Evolutionary conservation across 2,113 vertebrate genomes (phyloP).

Genomic region (Dolichotis patagonum): DNA sequence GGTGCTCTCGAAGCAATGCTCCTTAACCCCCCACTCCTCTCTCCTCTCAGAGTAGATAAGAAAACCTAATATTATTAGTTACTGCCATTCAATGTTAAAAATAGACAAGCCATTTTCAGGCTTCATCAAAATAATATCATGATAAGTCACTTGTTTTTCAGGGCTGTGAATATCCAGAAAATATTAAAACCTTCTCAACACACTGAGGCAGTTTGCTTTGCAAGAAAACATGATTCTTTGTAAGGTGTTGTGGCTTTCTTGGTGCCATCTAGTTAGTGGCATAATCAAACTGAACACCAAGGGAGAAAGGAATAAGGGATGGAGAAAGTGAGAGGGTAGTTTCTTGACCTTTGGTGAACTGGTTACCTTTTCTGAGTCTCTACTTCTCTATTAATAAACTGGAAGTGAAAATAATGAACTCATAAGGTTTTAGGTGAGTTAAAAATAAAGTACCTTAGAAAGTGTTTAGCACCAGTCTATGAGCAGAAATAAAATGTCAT

Average conservation of each 20-base stretch:
- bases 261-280: neutral
- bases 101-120: conserved; percentile 75
- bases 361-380: neutral
- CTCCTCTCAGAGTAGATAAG: conserved; percentile 8
- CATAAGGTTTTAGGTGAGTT: neutral
- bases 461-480: neutral
- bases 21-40: neutral
- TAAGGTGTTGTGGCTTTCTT: neutral
- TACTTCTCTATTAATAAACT: conserved; percentile 18
- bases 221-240: conserved; percentile 13
- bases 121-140: conserved; percentile 78
- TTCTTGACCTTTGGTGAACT: neutral
- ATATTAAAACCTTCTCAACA: conserved; percentile 61
- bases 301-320: neutral
- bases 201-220: neutral
- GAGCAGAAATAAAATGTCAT: neutral
- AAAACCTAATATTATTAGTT: conserved; percentile 70
- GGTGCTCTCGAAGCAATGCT: neutral
- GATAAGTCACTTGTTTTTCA: conserved; percentile 79
- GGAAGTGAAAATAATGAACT: neutral
- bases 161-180: conserved; percentile 73
- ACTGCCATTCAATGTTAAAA: conserved; percentile 73
- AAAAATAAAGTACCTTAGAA: neutral
- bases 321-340: neutral
- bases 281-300: neutral